Conservation (phyloP, 2,113 vertebrate genomes). For the Aptenodytes forsteri region DNA sequence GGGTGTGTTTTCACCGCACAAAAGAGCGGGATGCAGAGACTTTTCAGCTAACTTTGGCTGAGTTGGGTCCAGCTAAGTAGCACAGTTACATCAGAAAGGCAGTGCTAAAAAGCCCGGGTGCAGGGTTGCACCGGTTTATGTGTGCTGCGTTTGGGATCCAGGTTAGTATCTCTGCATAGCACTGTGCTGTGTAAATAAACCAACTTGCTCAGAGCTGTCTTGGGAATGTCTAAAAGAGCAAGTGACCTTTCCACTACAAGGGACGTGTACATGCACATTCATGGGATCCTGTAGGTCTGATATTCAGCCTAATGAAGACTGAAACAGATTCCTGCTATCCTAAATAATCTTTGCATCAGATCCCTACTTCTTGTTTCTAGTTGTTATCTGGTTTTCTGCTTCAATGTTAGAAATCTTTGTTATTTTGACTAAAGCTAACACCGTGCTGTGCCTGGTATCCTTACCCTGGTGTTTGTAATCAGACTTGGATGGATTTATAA, state of each 20-base stretch:
- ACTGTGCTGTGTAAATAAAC: neutral
- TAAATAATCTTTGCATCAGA: neutral
- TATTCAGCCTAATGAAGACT: neutral
- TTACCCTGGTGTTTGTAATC: neutral
- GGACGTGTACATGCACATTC: neutral
- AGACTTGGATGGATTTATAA: neutral
- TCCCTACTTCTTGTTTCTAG: neutral
- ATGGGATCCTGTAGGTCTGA: neutral
- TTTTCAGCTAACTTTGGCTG: neutral
- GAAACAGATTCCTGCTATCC: neutral
- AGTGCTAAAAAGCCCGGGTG: neutral
- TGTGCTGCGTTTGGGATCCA: neutral
- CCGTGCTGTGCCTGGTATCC: neutral
- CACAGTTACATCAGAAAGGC: neutral
- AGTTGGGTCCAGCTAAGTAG: neutral
- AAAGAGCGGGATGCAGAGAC: neutral
- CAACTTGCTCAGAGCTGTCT: neutral
- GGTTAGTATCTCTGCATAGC: neutral
- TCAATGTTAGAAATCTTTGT: neutral
- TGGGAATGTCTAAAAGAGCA: neutral
- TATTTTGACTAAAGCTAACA: neutral
- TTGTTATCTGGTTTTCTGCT: neutral
- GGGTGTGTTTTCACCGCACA: neutral
- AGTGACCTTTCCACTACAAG: neutral
- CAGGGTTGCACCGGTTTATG: neutral